Conservation (phyloP, 2,113 vertebrate species). For the Xenus cinereus region DNA sequence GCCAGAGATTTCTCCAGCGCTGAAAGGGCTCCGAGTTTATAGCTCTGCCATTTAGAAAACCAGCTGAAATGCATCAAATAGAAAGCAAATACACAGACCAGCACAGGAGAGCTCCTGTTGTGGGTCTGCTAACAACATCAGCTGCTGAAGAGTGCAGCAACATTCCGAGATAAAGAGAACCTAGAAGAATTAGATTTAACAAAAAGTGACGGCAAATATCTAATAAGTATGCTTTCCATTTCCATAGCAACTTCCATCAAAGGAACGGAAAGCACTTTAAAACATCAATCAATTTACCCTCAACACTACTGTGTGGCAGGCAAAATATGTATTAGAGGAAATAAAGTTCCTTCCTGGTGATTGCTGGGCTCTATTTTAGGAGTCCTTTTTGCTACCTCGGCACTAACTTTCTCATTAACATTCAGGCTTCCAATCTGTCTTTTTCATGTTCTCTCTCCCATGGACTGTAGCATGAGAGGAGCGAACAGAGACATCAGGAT, state of each 20-base stretch:
- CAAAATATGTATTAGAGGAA: slow-evolving; percentile 48
- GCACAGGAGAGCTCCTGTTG: not conserved
- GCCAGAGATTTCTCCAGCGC: not conserved
- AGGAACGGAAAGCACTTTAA: slow-evolving; percentile 32
- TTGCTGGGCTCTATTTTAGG: not conserved
- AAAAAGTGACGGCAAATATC: slow-evolving; percentile 21
- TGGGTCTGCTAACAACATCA: not conserved
- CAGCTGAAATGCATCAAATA: not conserved
- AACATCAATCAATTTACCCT: slow-evolving; percentile 50
- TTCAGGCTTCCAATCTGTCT: not conserved
- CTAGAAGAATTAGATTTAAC: not conserved
- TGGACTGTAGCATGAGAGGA: not conserved
- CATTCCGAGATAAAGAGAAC: not conserved
- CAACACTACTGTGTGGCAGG: slow-evolving; percentile 8
- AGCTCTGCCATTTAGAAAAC: not conserved
- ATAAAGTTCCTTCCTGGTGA: slow-evolving; percentile 29
- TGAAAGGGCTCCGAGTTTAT: not conserved
- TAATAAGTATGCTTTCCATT: slow-evolving; percentile 43
- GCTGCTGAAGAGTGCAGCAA: not conserved
- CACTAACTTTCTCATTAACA: not conserved
- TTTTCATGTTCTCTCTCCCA: not conserved
- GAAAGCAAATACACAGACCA: not conserved
- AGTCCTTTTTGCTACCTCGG: not conserved
- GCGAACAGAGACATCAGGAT: not conserved
- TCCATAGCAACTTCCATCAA: slow-evolving; percentile 50